Base-by-base conservation (phyloP, 2,113 vertebrate genomes). In the Chrysochloris asiatica region DNA sequence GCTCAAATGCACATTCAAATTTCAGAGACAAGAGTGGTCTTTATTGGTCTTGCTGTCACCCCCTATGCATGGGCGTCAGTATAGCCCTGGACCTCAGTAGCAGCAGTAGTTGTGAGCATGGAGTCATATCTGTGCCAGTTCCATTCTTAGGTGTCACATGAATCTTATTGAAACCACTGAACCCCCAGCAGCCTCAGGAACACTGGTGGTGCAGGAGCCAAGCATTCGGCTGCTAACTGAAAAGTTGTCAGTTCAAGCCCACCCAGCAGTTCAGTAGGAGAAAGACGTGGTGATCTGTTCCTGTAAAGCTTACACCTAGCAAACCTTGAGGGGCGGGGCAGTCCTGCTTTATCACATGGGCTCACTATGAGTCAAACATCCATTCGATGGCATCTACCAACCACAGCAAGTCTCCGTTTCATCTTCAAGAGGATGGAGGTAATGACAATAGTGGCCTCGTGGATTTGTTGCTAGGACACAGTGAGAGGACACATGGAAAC, bases 101-200 rank as follows among this genome's bases (percentile, higher is more conserved):
- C 1, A 11, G 61, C 22, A 4, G 9, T 6, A 19, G 8, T n/a
- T 41, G 17, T 4, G 0, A 76, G 36, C 24, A 1, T 17, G 19
- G 59, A 77, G 82, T 41, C 45, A 1, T 16, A 1, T 21, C 14
- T 24, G 14, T 52, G 36, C 21, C 43, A 17, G 8, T 12, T 54
- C 59, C 30, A 19, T 0, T 33, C 50, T 1, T 14, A 43, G 12
- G 10, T 72, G 4, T 86, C 36, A 26, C 4, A 2, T 10, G 30
- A 13, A 17, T 41, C 65, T 38, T 63, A 17, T 48, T 80, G 86
- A 63, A 76, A n/a, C 4, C 16, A 22, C 7, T 16, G 22, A 28
- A 45, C 4, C 24, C 8, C 24, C n/a, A n/a, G 5, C 1, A 65
- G 61, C 61, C 33, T n/a, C 61, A n/a, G 33, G 61, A 28, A 11